phyloP scores from a whole-genome alignment of 2,888 invertebrate species.

The Acleris emargana region DNA sequence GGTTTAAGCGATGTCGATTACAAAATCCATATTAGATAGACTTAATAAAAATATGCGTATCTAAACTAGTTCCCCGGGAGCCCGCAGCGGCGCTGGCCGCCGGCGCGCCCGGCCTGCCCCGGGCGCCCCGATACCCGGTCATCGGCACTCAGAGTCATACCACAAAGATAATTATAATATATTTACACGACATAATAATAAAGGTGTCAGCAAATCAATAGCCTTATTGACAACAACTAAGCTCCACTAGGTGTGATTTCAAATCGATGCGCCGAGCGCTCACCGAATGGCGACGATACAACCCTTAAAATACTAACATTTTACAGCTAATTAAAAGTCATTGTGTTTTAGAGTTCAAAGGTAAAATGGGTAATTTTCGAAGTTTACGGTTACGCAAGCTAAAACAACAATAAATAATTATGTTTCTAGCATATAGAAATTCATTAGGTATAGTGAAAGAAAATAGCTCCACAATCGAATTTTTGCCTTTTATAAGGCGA shows the following conservation, averaged over 20 bases:
- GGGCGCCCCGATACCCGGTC: slow-evolving; percentile 44
- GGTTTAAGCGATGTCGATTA: slow-evolving; percentile 83
- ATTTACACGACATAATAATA: slow-evolving; percentile 79
- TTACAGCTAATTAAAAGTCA: slow-evolving; percentile 65
- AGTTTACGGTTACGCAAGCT: slow-evolving; percentile 41
- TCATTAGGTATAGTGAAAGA: slow-evolving; percentile 30
- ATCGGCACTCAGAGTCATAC: slow-evolving; percentile 71
- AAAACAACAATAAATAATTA: slow-evolving; percentile 41
- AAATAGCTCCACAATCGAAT: slow-evolving; percentile 19
- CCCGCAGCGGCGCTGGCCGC: slow-evolving; percentile 36
- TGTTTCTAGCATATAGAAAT: slow-evolving; percentile 29
- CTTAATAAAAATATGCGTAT: slow-evolving; percentile 83
- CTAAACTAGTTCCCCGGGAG: slow-evolving; percentile 68
- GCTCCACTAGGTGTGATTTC: slow-evolving; percentile 81
- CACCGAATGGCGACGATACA: slow-evolving; percentile 52
- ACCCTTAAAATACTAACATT: slow-evolving; percentile 76
- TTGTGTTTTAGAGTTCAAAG: slow-evolving; percentile 29
- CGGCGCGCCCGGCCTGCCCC: slow-evolving; percentile 42
- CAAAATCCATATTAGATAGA: slow-evolving; percentile 82
- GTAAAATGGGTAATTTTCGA: slow-evolving; percentile 29
- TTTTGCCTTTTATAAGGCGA: neutral
- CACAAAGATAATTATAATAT: slow-evolving; percentile 79
- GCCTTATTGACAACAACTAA: slow-evolving; percentile 80
- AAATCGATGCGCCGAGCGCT: slow-evolving; percentile 72
- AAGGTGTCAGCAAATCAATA: slow-evolving; percentile 80